Evolutionary conservation across 2,888 invertebrate species (phyloP).

Genomic region (Trachelus stipa): DNA sequence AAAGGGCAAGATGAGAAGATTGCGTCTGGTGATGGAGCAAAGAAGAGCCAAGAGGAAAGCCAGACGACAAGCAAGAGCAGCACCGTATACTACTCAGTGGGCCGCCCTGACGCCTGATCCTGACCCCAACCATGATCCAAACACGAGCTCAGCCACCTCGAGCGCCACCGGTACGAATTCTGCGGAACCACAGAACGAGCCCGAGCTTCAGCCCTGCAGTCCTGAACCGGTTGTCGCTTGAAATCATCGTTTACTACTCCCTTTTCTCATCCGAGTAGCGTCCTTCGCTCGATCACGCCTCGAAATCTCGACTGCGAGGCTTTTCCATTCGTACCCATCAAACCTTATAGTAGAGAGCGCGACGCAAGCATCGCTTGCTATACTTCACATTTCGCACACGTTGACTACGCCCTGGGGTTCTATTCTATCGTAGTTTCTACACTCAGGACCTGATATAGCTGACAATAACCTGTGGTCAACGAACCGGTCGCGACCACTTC

Average conservation of each 20-base stretch:
- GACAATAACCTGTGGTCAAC: slow-evolving; percentile 42
- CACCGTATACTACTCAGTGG: slow-evolving; percentile 74
- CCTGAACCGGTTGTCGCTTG: slow-evolving; percentile 64
- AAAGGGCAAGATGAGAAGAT: slow-evolving; percentile 87
- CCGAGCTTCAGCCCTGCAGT: slow-evolving; percentile 61
- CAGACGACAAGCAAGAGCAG: slow-evolving; percentile 80
- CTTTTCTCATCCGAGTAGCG: neutral
- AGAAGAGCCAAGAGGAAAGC: slow-evolving; percentile 76
- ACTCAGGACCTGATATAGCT: slow-evolving; percentile 41
- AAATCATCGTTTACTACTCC: slow-evolving; percentile 25
- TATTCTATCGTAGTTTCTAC: slow-evolving; percentile 11
- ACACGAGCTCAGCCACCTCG: slow-evolving; percentile 61
- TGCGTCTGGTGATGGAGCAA: slow-evolving; percentile 91
- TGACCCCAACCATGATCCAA: slow-evolving; percentile 57
- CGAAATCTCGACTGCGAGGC: neutral
- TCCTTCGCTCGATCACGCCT: neutral
- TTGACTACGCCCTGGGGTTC: too few species aligned
- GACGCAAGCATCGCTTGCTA: too few species aligned
- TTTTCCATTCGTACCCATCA: neutral
- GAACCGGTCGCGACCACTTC: slow-evolving; percentile 22
- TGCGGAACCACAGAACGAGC: slow-evolving; percentile 57
- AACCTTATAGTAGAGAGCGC: neutral
- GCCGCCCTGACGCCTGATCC: slow-evolving; percentile 65
- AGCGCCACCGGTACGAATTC: slow-evolving; percentile 42
- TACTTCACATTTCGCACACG: too few species aligned